Base-by-base conservation (phyloP, 2,888 invertebrate genomes). In the Pollenia labialis region DNA sequence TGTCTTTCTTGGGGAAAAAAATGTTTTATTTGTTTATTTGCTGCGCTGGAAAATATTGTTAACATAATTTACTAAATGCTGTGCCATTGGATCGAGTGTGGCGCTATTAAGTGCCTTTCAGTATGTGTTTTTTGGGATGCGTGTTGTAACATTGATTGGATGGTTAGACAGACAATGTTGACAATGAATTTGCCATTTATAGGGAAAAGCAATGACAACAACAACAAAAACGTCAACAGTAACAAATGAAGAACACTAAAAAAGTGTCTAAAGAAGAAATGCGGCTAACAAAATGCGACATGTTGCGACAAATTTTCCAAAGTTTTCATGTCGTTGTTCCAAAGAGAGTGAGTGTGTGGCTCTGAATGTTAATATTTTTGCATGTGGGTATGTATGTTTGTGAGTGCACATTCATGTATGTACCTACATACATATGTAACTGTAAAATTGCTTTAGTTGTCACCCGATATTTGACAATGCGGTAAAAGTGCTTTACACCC, bases 391-490 rank as follows among this genome's bases (percentile, higher is more conserved):
- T 69, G 9, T 50, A 48, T 60, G 18, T 54, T 11, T 56, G 44
- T 46, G 46, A 68, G 44, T 58, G 3, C 1, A 23, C 3, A 2
- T 75, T 1, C 1, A 72, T 7, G 12, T 23, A n/a, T n/a, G n/a
- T n/a, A n/a, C n/a, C n/a, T n/a, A 66, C 23, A 23, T 23, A 23
- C 23, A 23, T 23, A 23, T 32, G 32, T 32, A 32, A 18, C 16
- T 46, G 50, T 84, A 58, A 69, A 79, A 84, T 77, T 69, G 80
- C 71, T 82, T 82, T 85, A 85, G 87, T 88, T 84, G 87, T 85
- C 89, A 88, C 82, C 87, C 87, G 82, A 76, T 84, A 87, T 81
- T 77, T 88, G 88, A 88, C 85, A 88, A 88, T 89, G 89, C 88
- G 88, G 89, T 87, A 88, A 89, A 88, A 88, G 58, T 89, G 85